Evolutionary conservation across 2,888 invertebrate species (phyloP).

Genomic region (Entomobrya proxima): DNA sequence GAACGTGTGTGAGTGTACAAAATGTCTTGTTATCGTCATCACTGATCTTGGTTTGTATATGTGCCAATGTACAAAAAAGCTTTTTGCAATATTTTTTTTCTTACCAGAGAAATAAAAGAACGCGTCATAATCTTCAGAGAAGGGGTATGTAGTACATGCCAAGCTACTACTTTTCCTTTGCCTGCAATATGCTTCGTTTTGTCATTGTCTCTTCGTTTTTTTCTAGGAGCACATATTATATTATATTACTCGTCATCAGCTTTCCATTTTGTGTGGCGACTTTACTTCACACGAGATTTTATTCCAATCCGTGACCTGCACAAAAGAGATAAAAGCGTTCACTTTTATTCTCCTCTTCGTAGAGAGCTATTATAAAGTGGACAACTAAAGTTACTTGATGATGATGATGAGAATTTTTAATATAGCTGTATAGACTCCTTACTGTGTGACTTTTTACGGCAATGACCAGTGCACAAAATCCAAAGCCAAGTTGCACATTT

Average conservation of each 20-base stretch:
- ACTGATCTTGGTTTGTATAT: too few relatives aligned
- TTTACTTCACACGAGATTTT: slow-evolving; percentile 9
- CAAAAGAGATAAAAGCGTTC: slow-evolving; percentile 23
- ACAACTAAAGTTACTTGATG: not conserved
- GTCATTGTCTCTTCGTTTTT: not conserved
- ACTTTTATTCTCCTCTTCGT: not conserved
- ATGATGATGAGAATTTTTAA: too few relatives aligned
- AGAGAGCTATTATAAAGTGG: too few relatives aligned
- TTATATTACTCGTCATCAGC: too few relatives aligned
- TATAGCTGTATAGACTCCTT: slow-evolving; percentile 19
- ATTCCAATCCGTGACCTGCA: slow-evolving; percentile 65
- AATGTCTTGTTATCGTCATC: too few relatives aligned
- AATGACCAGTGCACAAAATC: not conserved
- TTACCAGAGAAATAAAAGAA: too few relatives aligned
- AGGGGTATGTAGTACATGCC: too few relatives aligned
- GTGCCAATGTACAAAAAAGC: too few relatives aligned
- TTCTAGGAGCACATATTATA: slow-evolving; percentile 27
- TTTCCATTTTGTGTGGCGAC: slow-evolving; percentile 44
- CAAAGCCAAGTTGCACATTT: slow-evolving; percentile 18
- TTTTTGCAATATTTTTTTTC: too few relatives aligned
- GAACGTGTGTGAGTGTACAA: too few relatives aligned
- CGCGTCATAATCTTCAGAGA: too few relatives aligned
- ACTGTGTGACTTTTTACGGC: slow-evolving; percentile 17
- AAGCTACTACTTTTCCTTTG: slow-evolving; percentile 19
- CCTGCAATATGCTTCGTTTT: not conserved